These are phyloP conservation scores for Eciton burchellii DNA, from an alignment of 1,140 invertebrate species.

Conservation along the genomic window DNA sequence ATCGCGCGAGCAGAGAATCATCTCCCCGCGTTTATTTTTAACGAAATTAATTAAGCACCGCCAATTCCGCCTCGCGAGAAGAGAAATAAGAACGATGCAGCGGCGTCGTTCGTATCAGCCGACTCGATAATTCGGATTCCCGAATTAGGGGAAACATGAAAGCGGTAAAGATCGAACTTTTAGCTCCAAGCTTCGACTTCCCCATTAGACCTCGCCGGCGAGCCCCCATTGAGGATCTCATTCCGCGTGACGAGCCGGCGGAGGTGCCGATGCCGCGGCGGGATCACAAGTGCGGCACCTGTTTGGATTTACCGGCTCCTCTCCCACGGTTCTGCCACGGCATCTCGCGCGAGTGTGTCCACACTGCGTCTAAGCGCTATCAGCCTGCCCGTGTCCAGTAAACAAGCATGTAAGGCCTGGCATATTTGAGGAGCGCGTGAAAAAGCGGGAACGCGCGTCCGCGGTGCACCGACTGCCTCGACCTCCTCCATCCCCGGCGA, in stretches of 20 bases:
- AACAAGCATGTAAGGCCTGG: conserved; percentile 15
- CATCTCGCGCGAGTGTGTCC: conserved; percentile 13
- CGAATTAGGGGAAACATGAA: too few species aligned
- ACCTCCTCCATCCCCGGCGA: conserved; percentile 66
- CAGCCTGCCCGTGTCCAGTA: neutral
- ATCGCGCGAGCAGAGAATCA: too few species aligned
- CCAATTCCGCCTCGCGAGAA: too few species aligned
- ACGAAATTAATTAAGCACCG: too few species aligned
- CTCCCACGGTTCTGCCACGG: conserved; percentile 60
- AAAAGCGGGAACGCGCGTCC: conserved; percentile 41
- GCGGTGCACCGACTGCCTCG: conserved; percentile 58
- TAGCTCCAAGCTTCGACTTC: too few species aligned
- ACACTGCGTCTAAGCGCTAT: neutral
- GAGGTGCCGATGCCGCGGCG: neutral
- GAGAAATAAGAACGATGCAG: too few species aligned
- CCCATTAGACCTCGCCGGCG: too few species aligned
- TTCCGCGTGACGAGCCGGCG: conserved; percentile 6
- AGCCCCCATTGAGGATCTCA: conserved; percentile 18
- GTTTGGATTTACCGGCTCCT: conserved; percentile 71
- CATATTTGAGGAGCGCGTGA: conserved; percentile 59
- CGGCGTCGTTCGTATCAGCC: too few species aligned
- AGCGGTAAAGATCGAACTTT: too few species aligned
- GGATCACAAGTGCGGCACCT: conserved; percentile 79
- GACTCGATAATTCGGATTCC: too few species aligned
- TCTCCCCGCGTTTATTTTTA: too few species aligned